These are phyloP conservation scores for Parnassius smintheus DNA, from an alignment of 2,888 invertebrate genomes.

Conservation along the genomic window DNA sequence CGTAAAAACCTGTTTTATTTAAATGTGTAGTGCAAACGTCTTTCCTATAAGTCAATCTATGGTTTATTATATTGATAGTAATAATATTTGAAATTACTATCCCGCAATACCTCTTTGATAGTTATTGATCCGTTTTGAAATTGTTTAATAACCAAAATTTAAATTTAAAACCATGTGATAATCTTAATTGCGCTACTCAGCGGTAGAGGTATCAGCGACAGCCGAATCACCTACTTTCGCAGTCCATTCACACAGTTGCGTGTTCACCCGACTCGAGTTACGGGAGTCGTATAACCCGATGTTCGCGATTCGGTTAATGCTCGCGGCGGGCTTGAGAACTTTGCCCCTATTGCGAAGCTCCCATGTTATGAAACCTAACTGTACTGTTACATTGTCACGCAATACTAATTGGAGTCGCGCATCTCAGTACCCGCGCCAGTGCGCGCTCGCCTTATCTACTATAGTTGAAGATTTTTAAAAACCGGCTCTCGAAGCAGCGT, in stretches of 20 bases:
- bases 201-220: conserved; percentile 36
- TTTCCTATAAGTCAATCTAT: no score
- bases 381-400: conserved; percentile 70
- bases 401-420: conserved; percentile 58
- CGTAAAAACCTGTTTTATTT: no score
- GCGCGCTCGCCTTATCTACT: conserved; percentile 42
- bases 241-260: conserved; percentile 55
- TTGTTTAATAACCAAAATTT: background rate
- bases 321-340: conserved; percentile 46
- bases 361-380: conserved; percentile 67
- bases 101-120: no score
- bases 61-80: no score
- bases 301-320: conserved; percentile 53
- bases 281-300: conserved; percentile 56
- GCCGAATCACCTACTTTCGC: conserved; percentile 27
- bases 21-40: no score
- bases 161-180: background rate
- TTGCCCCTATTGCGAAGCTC: conserved; percentile 59
- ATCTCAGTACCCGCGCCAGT: conserved; percentile 25
- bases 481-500: conserved; percentile 56
- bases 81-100: no score
- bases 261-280: conserved; percentile 52
- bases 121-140: no score
- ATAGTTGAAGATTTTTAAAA: conserved; percentile 53
- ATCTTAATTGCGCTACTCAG: conserved; percentile 12